Evolutionary conservation across 2,113 vertebrate genomes (phyloP), one percentile per base, ranked within the genome.

Genomic region (Elephas maximus): DNA sequence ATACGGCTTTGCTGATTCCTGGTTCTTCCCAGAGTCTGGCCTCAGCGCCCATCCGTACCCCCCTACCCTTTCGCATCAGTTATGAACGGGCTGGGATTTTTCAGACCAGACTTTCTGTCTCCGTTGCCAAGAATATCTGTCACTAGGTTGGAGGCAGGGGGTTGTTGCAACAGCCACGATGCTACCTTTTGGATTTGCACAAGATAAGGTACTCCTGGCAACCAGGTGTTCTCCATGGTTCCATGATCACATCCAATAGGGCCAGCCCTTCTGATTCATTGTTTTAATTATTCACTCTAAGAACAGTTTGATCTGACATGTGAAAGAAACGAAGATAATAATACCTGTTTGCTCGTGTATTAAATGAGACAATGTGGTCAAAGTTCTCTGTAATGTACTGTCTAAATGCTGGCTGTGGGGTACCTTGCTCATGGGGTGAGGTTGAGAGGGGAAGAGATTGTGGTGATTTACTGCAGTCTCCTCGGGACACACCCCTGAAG

Each of bases 221-320:
- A 91, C 57, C 48, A 23, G 73, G 41, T 53, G 44, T 77, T 57
- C 7, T 83, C 24, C 88, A 8, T 41, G 12, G 21, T 92, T 81
- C 53, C 60, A 20, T 96, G 51, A 93, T 88, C 85, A 95, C 79
- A 71, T 60, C 67, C 5, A 24, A 51, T 60, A 24, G 83, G 93
- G 17, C 80, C 74, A 15, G 90, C 0, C 62, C 3, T 95, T 93
- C 81, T 97, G n/a, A 73, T 79, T 76, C 84, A 21, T n/a, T 8
- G 65, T 93, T 79, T 96, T 97, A 63, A 91, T 97, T 51, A 96
- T 94, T 98, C 96, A 95, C 91, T 95, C 57, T 45, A 48, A 97
- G 51, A 91, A 37, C 33, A 57, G 2, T 94, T 77, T 86, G 63
- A 53, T 92, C 63, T 76, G 44, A 21, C 7, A 23, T 33, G 53